Conservation (phyloP, 2,888 invertebrate genomes). For the Carpatolechia fugitivella region DNA sequence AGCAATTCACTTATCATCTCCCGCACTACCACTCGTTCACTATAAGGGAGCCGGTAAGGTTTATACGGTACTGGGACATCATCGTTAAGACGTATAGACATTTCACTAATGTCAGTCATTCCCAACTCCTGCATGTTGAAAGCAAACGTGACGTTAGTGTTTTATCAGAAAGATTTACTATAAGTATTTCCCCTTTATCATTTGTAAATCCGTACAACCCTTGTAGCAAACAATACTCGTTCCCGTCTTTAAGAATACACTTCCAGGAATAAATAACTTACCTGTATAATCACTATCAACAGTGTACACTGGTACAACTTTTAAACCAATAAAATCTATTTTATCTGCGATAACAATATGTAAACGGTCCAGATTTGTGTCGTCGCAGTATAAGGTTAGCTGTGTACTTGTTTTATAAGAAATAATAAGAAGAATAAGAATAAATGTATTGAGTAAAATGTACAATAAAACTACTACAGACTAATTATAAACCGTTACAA, state of each 20-base stretch:
- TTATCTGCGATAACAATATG: background rate
- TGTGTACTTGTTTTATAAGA: background rate
- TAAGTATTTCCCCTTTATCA: background rate
- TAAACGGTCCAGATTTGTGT: background rate
- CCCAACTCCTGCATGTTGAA: background rate
- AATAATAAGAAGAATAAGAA: too few species aligned
- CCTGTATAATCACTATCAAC: background rate
- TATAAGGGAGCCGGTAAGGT: conserved; percentile 19
- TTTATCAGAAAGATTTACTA: background rate
- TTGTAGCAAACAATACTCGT: conserved; percentile 8
- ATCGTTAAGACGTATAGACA: background rate
- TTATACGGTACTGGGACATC: background rate
- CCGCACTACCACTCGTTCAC: conserved; percentile 17
- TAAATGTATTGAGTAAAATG: too few species aligned
- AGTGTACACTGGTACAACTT: background rate
- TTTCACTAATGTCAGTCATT: background rate
- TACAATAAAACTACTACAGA: too few species aligned
- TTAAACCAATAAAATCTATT: background rate
- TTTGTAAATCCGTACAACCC: conserved; percentile 6
- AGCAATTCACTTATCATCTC: conserved; percentile 18
- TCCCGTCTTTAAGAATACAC: background rate
- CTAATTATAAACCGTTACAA: too few species aligned
- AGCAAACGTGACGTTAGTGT: background rate
- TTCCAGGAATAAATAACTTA: background rate
- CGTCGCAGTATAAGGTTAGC: background rate